A percentile compares a stretch with the other conserved stretches of the same genome.
These are phyloP conservation scores for Gadus chalcogrammus DNA, from an alignment of 2,113 vertebrate genomes.

Conservation along the genomic window DNA sequence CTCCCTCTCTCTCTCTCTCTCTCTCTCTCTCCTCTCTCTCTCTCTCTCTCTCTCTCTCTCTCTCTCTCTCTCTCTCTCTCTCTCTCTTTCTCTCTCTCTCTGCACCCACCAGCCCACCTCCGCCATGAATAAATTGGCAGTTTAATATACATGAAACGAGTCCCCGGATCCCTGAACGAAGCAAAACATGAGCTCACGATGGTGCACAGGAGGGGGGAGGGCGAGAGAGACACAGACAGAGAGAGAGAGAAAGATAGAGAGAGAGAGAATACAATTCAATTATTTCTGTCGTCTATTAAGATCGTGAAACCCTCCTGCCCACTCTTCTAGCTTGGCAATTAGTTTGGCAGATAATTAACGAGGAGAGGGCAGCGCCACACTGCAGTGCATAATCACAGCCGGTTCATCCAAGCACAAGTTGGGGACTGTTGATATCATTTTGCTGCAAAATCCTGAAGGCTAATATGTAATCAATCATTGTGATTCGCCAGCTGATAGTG, in stretches of 20 bases:
- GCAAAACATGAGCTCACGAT: constrained; percentile 15
- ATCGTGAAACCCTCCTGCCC: constrained; percentile 66
- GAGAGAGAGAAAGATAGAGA: constrained; percentile 27
- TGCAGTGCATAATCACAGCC: constrained; percentile 64
- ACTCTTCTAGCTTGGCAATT: constrained; percentile 69
- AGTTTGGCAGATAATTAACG: constrained; percentile 69
- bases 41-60: constrained; percentile 42
- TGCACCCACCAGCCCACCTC: constrained; percentile 63
- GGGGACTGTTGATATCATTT: constrained; percentile 64
- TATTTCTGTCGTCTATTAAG: constrained; percentile 72
- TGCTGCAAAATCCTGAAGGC: constrained; percentile 56
- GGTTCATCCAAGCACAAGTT: constrained; percentile 54
- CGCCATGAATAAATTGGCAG: constrained; percentile 71
- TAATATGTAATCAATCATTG: constrained; percentile 65
- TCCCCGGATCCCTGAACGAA: constrained; percentile 59
- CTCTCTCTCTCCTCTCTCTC: constrained; percentile 23
- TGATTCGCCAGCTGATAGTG: constrained; percentile 19
- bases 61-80: too few relatives aligned
- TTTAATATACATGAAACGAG: constrained; percentile 69
- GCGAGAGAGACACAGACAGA: constrained; percentile 26
- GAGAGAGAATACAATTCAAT: constrained; percentile 60
- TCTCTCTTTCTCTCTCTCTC: constrained; percentile 31
- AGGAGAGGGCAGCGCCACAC: constrained; percentile 66
- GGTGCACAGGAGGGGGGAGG: constrained; percentile 20
- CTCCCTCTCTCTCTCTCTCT: constrained; percentile 22